Evolutionary conservation across 2,797 vertebrate genomes (phyloP), one percentile per base, ranked within the genome.

Genomic region (Labroides dimidiatus): DNA sequence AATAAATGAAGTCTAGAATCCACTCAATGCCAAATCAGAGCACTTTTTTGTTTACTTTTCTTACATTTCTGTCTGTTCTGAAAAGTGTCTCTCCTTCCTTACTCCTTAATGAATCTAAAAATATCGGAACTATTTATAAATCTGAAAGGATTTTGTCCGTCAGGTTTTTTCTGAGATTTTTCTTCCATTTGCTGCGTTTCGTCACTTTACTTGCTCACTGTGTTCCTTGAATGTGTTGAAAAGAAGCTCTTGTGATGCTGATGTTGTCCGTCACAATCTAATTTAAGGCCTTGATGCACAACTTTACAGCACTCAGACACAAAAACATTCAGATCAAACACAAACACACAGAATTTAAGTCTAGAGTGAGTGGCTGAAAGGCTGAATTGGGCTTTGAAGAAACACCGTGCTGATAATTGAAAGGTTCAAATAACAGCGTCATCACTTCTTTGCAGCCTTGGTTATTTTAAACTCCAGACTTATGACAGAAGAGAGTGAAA

Each of bases 351-450:
- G 30, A 4, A 33, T 33, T 33, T 33, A 33, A 33, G 8, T 9
- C 30, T 5, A 9, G 30, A 33, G 30, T 8, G 30, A 69, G 23
- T 48, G 56, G 27, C 70, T 82, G 74, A 70, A 30, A 69, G 41
- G 42, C 15, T 50, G 70, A 64, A 54, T 27, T 3, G 7, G 62
- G 55, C n/a, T 74, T 24, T 6, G 30, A 8, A 33, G 30, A 33
- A 33, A 7, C 72, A 30, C 64, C 61, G 70, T 81, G 73, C 77
- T 84, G 78, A 84, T 70, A 80, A 61, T 65, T 85, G 78, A 80
- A 78, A 60, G 54, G 83, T 64, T 80, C 81, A 72, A 89, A 84
- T 77, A 72, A 76, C 79, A 88, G 53, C 80, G 59, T 43, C 7
- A 62, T 84, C 55, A 64, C 79, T 82, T 87, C 72, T 63, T 70